These are phyloP conservation scores for Parnassius orleans DNA, from an alignment of 2,888 invertebrate genomes.

Conservation along the genomic window DNA sequence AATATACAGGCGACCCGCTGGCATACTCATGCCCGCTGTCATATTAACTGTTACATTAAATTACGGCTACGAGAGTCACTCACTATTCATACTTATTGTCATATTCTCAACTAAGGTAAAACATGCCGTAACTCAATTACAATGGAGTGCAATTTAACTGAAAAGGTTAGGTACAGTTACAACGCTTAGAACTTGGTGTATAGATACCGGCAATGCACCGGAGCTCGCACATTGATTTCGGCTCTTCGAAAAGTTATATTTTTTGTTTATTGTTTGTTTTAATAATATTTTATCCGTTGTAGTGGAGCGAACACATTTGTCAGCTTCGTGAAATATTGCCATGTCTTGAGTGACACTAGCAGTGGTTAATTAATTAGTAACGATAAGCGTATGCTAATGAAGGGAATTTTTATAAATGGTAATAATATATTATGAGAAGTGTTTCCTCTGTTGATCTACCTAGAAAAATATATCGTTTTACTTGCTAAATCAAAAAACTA, in stretches of 20 bases:
- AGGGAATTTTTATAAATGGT: slow-evolving; percentile 38
- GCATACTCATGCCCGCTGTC: slow-evolving; percentile 77
- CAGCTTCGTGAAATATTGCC: slow-evolving; percentile 73
- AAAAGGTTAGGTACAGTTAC: slow-evolving; percentile 27
- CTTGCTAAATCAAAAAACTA: too few relatives aligned
- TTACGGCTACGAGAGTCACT: slow-evolving; percentile 72
- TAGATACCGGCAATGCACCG: slow-evolving; percentile 58
- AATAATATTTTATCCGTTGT: slow-evolving; percentile 79
- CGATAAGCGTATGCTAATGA: slow-evolving; percentile 67
- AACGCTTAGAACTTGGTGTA: slow-evolving; percentile 38
- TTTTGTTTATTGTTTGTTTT: slow-evolving; percentile 80
- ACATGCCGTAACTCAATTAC: slow-evolving; percentile 27
- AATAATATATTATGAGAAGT: too few relatives aligned
- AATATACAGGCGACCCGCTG: slow-evolving; percentile 76
- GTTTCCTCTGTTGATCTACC: too few relatives aligned
- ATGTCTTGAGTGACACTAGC: slow-evolving; percentile 56
- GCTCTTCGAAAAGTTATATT: slow-evolving; percentile 75
- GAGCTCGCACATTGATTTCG: slow-evolving; percentile 79
- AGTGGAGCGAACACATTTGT: slow-evolving; percentile 79
- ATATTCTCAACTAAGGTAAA: slow-evolving; percentile 38
- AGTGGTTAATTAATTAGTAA: slow-evolving; percentile 71
- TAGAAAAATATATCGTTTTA: too few relatives aligned
- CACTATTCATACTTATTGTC: slow-evolving; percentile 66
- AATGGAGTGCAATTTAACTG: slow-evolving; percentile 33
- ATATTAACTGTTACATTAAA: slow-evolving; percentile 82